These are phyloP conservation scores for Eubasilissa splendida DNA, from an alignment of 2,888 invertebrate genomes.

Conservation along the genomic window DNA sequence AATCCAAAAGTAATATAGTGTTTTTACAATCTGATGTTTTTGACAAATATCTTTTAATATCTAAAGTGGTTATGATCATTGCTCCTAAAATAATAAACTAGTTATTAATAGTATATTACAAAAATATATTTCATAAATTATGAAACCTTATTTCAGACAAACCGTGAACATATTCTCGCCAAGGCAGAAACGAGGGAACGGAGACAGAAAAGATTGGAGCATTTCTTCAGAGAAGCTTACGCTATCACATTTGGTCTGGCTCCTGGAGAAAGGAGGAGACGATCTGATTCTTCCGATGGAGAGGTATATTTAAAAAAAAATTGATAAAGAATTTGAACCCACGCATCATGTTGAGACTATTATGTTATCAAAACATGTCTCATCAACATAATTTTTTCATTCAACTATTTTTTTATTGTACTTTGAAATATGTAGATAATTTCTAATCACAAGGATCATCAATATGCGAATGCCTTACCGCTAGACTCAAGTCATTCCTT, in stretches of 20 bases:
- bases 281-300: constrained; percentile 83
- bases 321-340: background rate
- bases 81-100: too few relatives aligned
- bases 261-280: constrained; percentile 86
- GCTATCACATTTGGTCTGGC: constrained; percentile 92
- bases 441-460: background rate
- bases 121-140: too few relatives aligned
- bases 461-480: background rate
- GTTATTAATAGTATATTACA: too few relatives aligned
- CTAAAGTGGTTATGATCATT: too few relatives aligned
- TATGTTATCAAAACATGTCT: too few relatives aligned
- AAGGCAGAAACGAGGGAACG: constrained; percentile 95
- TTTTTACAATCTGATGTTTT: too few relatives aligned
- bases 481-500: too few relatives aligned
- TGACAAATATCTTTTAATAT: too few relatives aligned
- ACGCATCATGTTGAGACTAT: too few relatives aligned
- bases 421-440: background rate
- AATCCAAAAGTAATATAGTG: too few relatives aligned
- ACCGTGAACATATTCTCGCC: constrained; percentile 88
- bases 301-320: constrained; percentile 70
- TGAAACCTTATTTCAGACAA: constrained; percentile 68
- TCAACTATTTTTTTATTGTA: too few relatives aligned
- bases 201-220: constrained; percentile 92
- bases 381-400: too few relatives aligned
- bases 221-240: constrained; percentile 97